Evolutionary conservation across 2,797 vertebrate genomes (phyloP), one percentile per base, ranked within the genome.

Genomic region (Staurois parvus): DNA sequence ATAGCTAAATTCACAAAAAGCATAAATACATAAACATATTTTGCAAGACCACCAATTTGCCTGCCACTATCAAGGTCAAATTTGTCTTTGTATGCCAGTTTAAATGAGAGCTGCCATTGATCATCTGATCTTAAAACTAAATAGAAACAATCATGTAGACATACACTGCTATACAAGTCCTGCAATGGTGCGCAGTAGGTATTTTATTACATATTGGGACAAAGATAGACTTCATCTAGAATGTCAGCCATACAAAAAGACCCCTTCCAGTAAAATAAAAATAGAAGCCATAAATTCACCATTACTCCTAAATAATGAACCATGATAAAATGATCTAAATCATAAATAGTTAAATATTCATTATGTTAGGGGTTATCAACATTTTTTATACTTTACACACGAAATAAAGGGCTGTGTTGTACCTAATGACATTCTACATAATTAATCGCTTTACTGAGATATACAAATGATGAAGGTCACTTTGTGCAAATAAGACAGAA

Each of bases 371-470:
- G 66, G 72, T 19, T 19, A 76, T 81, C 78, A 81, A 76, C 69
- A 84, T 68, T 81, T 72, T 77, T 45, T 81, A 69, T 26, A 30
- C 28, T 69, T 81, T 26, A 82, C 45, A n/a, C 6, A 29, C 28
- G 67, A 85, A 72, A 86, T 72, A 79, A 67, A 52, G 72, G 64
- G n/a, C 84, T 76, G 9, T 56, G 24, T 52, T 77, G 19, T 76
- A 45, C 73, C 82, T 81, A 82, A 72, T 74, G 73, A 86, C 67
- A 76, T 76, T 70, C 72, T 86, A 86, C 84, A 86, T 86, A 82
- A 86, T 82, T 82, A 86, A 86, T 86, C 67, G 81, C 78, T 48
- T 40, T 76, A 37, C 17, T 76, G 73, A 81, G 72, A 76, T 69
- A 76, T 59, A 77, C 62, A 64, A 76, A 76, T 72, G 74, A 82